A percentile compares a stretch with the other conserved stretches of the same genome.
These are phyloP conservation scores for Proisotoma minuta DNA, from an alignment of 2,888 invertebrate genomes.

Conservation along the genomic window DNA sequence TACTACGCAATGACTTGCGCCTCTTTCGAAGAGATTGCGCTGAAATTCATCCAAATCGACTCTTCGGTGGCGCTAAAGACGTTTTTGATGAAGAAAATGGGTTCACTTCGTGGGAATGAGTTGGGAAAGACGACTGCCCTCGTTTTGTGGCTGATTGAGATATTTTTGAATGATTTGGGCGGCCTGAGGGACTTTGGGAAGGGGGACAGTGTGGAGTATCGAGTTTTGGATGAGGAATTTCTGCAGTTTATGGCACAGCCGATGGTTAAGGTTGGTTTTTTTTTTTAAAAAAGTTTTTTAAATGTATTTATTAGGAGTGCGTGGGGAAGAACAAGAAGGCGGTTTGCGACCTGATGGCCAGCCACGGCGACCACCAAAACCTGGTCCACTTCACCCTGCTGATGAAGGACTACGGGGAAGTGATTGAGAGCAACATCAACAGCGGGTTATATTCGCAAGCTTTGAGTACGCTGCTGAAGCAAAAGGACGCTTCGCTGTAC, in stretches of 20 bases:
- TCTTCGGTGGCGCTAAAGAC: conserved; percentile 80
- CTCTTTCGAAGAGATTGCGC: conserved; percentile 88
- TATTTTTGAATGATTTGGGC: conserved; percentile 86
- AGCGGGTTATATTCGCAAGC: conserved; percentile 62
- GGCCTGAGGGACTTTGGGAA: conserved; percentile 56
- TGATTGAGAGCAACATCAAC: conserved; percentile 83
- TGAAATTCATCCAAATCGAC: conserved; percentile 79
- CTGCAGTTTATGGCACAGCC: conserved; percentile 68
- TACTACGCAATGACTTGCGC: conserved; percentile 84
- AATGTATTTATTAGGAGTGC: conserved; percentile 58
- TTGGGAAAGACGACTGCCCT: conserved; percentile 87
- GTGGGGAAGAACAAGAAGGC: conserved; percentile 74
- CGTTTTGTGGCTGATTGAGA: conserved; percentile 89
- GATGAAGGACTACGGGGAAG: conserved; percentile 87
- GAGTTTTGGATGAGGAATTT: conserved; percentile 67
- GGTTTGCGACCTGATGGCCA: conserved; percentile 84
- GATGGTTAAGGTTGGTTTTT: conserved; percentile 58
- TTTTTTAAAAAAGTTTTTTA: neutral
- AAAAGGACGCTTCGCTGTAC: conserved; percentile 68
- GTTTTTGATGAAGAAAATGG: conserved; percentile 78
- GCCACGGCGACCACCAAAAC: conserved; percentile 90
- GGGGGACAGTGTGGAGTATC: conserved; percentile 54
- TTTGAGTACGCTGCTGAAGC: conserved; percentile 67
- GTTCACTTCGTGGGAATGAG: conserved; percentile 66
- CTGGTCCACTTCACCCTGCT: conserved; percentile 79